phyloP scores from a whole-genome alignment of 2,113 vertebrate genomes.

The Larimichthys polyactis region DNA sequence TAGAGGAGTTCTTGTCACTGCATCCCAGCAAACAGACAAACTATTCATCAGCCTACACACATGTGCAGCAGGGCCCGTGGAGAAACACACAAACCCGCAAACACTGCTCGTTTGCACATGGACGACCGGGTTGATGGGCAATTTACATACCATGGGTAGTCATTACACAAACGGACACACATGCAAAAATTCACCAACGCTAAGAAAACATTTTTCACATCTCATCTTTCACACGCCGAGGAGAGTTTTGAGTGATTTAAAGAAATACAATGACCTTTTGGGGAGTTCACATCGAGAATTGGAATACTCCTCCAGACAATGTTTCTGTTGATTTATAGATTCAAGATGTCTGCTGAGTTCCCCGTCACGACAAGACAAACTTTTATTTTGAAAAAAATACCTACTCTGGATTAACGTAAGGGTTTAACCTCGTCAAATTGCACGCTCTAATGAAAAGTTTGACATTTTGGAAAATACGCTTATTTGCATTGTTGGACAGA shows the following conservation, averaged over 20 bases:
- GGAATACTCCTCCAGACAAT: not conserved
- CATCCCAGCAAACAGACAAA: constrained; percentile 74
- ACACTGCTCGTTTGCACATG: constrained; percentile 59
- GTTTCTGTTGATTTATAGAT: not conserved
- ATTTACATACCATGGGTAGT: constrained; percentile 72
- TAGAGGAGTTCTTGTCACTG: constrained; percentile 74
- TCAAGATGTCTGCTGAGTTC: not conserved
- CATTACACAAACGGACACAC: constrained; percentile 67
- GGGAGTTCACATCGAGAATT: not conserved
- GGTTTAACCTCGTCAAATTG: not conserved
- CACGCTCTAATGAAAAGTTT: no score
- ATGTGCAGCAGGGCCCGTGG: constrained; percentile 64
- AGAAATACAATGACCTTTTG: not conserved
- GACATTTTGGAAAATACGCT: no score
- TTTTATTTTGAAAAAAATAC: not conserved
- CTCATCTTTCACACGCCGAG: constrained; percentile 27
- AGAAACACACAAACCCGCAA: constrained; percentile 59
- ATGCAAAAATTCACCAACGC: constrained; percentile 49
- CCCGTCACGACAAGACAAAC: not conserved
- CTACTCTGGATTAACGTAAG: not conserved
- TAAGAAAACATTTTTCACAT: constrained; percentile 40
- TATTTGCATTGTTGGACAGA: not conserved
- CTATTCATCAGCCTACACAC: constrained; percentile 78
- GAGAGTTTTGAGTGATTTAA: constrained; percentile 14
- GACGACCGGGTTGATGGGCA: constrained; percentile 52